Evolutionary conservation across 2,113 vertebrate species (phyloP), one percentile per base, ranked within the genome.

Genomic region (Anarrhichthys ocellatus): DNA sequence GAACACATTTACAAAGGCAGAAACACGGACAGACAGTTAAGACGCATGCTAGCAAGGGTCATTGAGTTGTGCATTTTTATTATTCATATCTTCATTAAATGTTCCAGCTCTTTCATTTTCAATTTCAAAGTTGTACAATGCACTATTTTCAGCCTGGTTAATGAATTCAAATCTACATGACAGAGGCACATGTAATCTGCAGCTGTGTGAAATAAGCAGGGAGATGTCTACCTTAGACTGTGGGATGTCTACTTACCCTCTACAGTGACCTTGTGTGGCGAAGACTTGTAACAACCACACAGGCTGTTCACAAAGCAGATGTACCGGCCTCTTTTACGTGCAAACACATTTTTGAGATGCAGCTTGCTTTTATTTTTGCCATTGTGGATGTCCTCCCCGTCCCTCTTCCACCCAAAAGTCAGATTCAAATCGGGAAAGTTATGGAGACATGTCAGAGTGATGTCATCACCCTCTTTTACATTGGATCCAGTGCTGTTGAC

Each of bases 351-450:
- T 20, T 20, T 0, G 2, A 87, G 4, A 11, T 2, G 0, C 4
- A 88, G 14, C 0, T 0, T 0, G 34, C 5, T 70, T 2, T 3
- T 4, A 1, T 68, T 65, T 4, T 42, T 0, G 1, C 0, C 0
- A 0, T 1, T 0, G 0, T 1, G 0, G 13, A 27, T 0, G 11
- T 18, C 0, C 0, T 0, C 0, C 0, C 0, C 0, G 2, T 84
- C 0, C 36, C 13, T 52, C 5, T 0, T 0, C 93, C 94, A 95
- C 1, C 0, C 2, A 76, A 88, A 86, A 1, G 0, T 24, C 40
- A 32, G 9, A 22, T 0, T 27, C 7, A 38, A 0, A 5, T 2
- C 0, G 14, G 40, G 6, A 40, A 87, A 24, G 56, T 88, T n/a
- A 72, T 87, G 75, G 8, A 6, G 0, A 65, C 94, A 95, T 0